phyloP scores from a whole-genome alignment of 2,113 vertebrate species.

The Stegostoma tigrinum region DNA sequence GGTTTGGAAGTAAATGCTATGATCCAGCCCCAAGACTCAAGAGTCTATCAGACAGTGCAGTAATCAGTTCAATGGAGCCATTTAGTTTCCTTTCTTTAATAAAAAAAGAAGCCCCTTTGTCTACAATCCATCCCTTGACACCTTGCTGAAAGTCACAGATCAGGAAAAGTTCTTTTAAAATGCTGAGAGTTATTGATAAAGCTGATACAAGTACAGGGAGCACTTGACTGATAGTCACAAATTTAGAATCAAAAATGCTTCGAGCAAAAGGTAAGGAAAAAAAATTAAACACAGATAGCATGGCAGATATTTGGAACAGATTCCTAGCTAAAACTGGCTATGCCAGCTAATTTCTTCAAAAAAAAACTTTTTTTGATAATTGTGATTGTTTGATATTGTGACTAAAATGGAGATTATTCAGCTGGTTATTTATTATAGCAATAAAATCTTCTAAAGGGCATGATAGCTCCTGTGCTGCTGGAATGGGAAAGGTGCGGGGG shows the following conservation, averaged over 20 bases:
- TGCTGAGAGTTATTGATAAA: constrained; percentile 2
- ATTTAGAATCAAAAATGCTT: background rate
- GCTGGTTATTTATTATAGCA: background rate
- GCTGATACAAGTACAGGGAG: constrained; percentile 1
- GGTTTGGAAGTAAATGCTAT: background rate
- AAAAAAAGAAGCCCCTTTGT: background rate
- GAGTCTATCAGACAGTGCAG: background rate
- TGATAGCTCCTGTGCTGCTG: background rate
- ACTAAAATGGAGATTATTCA: background rate
- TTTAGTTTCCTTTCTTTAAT: background rate
- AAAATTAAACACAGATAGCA: background rate
- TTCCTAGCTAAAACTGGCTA: background rate
- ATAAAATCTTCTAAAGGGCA: background rate
- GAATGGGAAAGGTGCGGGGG: background rate
- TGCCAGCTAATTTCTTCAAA: background rate
- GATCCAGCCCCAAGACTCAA: background rate
- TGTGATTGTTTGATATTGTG: background rate
- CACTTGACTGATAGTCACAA: background rate
- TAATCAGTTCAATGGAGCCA: background rate
- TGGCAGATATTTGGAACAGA: background rate
- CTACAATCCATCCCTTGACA: background rate
- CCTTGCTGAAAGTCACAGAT: background rate
- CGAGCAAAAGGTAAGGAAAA: background rate
- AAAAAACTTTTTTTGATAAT: background rate
- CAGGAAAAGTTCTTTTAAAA: background rate